A percentile compares a stretch with the other conserved stretches of the same genome.
phyloP scores from a whole-genome alignment of 1,140 invertebrate species.

The Anoplophora glabripennis region DNA sequence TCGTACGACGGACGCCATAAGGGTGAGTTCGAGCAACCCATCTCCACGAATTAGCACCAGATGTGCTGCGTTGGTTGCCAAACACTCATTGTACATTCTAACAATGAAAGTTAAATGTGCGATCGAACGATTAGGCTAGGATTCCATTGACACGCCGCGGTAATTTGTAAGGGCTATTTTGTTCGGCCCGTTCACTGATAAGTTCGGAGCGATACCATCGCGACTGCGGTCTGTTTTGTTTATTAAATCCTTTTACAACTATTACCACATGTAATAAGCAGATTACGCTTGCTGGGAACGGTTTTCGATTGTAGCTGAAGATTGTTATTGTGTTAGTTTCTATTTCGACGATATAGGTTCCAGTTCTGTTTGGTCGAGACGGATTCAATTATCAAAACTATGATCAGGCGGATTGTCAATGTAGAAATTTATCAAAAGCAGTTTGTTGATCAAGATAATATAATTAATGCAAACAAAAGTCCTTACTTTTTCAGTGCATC shows the following conservation, averaged over 20 bases:
- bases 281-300: conserved; percentile 1
- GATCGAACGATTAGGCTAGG: conserved; percentile 46
- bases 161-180: conserved; percentile 46
- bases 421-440: too few species aligned
- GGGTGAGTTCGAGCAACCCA: conserved; percentile 3
- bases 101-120: conserved; percentile 49
- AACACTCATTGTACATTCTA: conserved; percentile 44
- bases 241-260: conserved; percentile 40
- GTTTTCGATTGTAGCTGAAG: background rate
- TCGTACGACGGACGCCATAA: conserved; percentile 11
- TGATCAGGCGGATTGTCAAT: too few species aligned
- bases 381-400: too few species aligned
- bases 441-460: too few species aligned
- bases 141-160: conserved; percentile 44
- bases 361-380: too few species aligned
- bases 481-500: too few species aligned
- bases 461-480: too few species aligned
- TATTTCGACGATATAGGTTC: background rate
- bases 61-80: conserved; percentile 42
- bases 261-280: conserved; percentile 20
- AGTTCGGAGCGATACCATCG: conserved; percentile 32
- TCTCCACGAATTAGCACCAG: conserved; percentile 22
- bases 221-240: conserved; percentile 38
- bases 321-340: background rate
- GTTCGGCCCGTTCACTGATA: conserved; percentile 36